Conservation (phyloP, 2,888 invertebrate species). For the Sclerodermus sp. region DNA sequence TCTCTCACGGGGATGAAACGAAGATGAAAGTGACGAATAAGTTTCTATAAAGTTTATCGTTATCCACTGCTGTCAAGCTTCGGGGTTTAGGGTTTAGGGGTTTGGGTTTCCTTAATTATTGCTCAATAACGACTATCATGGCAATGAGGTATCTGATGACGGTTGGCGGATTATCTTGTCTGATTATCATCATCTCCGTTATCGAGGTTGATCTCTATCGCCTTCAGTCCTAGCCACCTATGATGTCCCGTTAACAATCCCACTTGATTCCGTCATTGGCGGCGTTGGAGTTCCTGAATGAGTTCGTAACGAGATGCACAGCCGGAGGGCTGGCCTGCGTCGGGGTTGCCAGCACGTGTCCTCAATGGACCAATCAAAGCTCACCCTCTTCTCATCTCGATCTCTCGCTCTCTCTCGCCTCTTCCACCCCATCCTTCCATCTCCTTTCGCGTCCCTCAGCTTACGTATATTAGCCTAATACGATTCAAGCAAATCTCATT, state of each 20-base stretch:
- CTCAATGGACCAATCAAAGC: constrained; percentile 59
- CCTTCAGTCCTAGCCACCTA: constrained; percentile 30
- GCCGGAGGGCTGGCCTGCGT: constrained; percentile 46
- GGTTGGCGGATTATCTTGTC: not conserved
- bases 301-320: constrained; percentile 57
- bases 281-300: constrained; percentile 52
- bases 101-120: too few relatives aligned
- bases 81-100: too few relatives aligned
- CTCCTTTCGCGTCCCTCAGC: constrained; percentile 10
- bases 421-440: constrained; percentile 4
- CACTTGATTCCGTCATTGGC: constrained; percentile 53
- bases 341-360: constrained; percentile 50
- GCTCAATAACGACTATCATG: too few relatives aligned
- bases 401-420: constrained; percentile 16
- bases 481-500: constrained; percentile 5
- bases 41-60: too few relatives aligned
- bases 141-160: too few relatives aligned
- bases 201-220: not conserved
- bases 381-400: constrained; percentile 47
- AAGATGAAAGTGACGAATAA: too few relatives aligned
- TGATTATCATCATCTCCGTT: not conserved
- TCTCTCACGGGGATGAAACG: too few relatives aligned
- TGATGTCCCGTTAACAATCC: constrained; percentile 47
- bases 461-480: constrained; percentile 38
- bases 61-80: too few relatives aligned